Conservation (phyloP, 1,140 invertebrate genomes). For the Orchesella cincta region DNA sequence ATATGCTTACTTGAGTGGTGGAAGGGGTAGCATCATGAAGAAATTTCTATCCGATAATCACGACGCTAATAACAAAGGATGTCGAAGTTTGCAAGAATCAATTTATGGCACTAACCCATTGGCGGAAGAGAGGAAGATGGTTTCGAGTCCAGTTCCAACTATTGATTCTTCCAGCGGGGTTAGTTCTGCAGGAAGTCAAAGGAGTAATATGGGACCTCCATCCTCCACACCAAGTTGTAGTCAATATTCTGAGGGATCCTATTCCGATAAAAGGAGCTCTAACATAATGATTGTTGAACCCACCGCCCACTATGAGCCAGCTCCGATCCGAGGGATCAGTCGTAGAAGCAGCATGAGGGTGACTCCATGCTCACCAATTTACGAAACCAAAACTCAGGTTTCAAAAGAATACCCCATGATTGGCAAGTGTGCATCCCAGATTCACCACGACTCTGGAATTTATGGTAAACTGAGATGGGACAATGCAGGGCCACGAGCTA, state of each 20-base stretch:
- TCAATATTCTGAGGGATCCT: conserved; percentile 14
- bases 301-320: conserved; percentile 25
- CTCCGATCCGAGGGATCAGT: conserved; percentile 16
- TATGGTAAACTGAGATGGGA: conserved; percentile 27
- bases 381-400: conserved; percentile 1
- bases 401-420: conserved; percentile 13
- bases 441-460: not conserved
- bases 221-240: not conserved
- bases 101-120: conserved; percentile 41
- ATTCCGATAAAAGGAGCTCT: not conserved
- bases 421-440: not conserved
- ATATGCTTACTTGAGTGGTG: conserved; percentile 16
- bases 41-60: conserved; percentile 1
- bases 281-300: conserved; percentile 21
- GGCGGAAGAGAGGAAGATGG: conserved; percentile 34
- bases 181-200: conserved; percentile 17
- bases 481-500: not conserved
- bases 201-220: conserved; percentile 2
- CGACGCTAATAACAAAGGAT: not conserved
- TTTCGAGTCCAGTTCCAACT: conserved; percentile 31
- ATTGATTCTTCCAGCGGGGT: conserved; percentile 46
- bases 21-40: conserved; percentile 6
- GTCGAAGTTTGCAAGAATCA: conserved; percentile 26
- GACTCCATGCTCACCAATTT: conserved; percentile 11
- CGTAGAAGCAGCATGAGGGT: conserved; percentile 32